These are phyloP conservation scores for Ariopsis seemanni DNA, from an alignment of 2,113 vertebrate species.

Conservation along the genomic window DNA sequence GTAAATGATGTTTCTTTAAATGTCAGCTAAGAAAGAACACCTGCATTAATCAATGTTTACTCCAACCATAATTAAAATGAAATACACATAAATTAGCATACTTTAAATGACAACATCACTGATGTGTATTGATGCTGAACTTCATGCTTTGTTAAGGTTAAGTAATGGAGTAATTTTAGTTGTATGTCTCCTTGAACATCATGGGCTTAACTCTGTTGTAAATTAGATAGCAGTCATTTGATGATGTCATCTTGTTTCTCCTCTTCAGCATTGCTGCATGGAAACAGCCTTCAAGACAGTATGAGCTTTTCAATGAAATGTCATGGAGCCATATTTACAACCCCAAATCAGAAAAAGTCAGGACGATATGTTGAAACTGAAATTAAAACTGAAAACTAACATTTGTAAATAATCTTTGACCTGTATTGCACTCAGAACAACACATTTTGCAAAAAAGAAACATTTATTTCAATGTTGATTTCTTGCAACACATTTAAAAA, in stretches of 20 bases:
- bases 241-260: not conserved
- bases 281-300: not conserved
- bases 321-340: not conserved
- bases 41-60: constrained; percentile 13
- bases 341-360: too few relatives aligned
- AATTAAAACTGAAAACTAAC: too few relatives aligned
- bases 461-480: too few relatives aligned
- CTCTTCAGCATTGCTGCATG: not conserved
- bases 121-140: not conserved
- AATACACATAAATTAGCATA: constrained; percentile 6
- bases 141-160: not conserved
- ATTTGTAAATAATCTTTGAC: too few relatives aligned
- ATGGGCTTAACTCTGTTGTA: not conserved
- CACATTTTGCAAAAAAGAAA: too few relatives aligned
- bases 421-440: too few relatives aligned
- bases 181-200: not conserved
- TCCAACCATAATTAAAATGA: constrained; percentile 1
- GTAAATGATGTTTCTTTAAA: not conserved
- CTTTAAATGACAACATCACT: not conserved
- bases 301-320: not conserved
- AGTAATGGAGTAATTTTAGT: not conserved
- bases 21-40: not conserved
- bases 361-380: too few relatives aligned
- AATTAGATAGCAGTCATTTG: not conserved
- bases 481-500: too few relatives aligned